Evolutionary conservation across 2,113 vertebrate genomes (phyloP).

Genomic region (Hassar affinis): DNA sequence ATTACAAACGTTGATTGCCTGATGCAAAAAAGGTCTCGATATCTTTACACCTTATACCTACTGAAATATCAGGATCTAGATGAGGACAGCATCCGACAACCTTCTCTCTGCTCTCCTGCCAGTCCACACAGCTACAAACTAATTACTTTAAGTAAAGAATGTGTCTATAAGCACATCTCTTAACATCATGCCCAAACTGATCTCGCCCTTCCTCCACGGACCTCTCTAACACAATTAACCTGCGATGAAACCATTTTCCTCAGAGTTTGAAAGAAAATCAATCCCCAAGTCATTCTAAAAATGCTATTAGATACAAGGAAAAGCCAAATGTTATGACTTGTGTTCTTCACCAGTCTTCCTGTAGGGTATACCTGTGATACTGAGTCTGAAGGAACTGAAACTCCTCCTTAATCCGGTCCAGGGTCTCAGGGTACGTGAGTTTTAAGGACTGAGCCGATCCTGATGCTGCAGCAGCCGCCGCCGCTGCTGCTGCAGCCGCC

Average conservation of each 20-base stretch:
- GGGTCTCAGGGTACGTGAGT: conserved; percentile 86
- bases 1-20: background rate
- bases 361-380: conserved; percentile 81
- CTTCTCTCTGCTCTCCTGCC: background rate
- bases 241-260: background rate
- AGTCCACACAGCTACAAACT: background rate
- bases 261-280: background rate
- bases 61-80: background rate
- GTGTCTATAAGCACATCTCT: background rate
- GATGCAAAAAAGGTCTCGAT: background rate
- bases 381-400: conserved; percentile 92
- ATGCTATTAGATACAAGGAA: background rate
- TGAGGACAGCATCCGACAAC: no score
- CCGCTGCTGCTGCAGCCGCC: conserved; percentile 65
- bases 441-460: conserved; percentile 84
- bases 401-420: conserved; percentile 92
- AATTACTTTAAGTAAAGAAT: background rate
- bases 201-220: background rate
- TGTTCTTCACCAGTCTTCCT: background rate
- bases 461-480: conserved; percentile 73
- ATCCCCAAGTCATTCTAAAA: background rate
- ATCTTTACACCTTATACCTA: background rate
- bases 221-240: background rate
- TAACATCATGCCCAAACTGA: background rate
- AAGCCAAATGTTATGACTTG: background rate